Percentiles rank a stretch among this genome's conserved stretches.
Evolutionary conservation across 2,888 invertebrate species (phyloP).

Genomic region (Drosophila demipolita): DNA sequence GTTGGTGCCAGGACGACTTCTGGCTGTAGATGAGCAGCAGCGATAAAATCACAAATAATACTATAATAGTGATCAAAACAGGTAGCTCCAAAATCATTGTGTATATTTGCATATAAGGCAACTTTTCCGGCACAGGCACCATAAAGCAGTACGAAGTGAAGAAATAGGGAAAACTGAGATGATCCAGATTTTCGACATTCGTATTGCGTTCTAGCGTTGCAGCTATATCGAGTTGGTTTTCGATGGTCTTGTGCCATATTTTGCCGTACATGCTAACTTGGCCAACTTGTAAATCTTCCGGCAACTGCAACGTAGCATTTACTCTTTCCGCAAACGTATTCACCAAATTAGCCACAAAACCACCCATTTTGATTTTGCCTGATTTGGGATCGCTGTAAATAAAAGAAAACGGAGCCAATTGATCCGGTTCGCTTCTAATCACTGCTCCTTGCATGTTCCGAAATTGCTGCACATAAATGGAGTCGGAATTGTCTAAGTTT

Average conservation of each 20-base stretch:
- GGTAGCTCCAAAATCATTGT: conserved; percentile 37
- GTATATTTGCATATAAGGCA: conserved; percentile 54
- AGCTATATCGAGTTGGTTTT: conserved; percentile 48
- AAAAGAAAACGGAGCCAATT: conserved; percentile 55
- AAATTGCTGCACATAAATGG: conserved; percentile 59
- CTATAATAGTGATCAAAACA: conserved; percentile 29
- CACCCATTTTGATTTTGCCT: conserved; percentile 32
- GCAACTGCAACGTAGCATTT: conserved; percentile 47
- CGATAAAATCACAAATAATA: conserved; percentile 48
- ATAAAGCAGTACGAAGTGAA: conserved; percentile 52
- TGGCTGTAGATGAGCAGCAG: conserved; percentile 52
- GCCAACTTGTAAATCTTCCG: not conserved
- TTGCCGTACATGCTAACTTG: not conserved
- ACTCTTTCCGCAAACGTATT: conserved; percentile 47
- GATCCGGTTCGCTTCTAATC: conserved; percentile 48
- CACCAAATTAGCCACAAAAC: conserved; percentile 56
- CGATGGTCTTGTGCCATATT: not conserved
- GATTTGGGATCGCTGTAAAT: conserved; percentile 2
- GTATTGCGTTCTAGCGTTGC: conserved; percentile 10
- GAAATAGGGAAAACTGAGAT: conserved; percentile 54
- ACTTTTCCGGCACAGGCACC: conserved; percentile 46
- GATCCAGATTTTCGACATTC: conserved; percentile 2
- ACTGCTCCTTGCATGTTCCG: conserved; percentile 47
- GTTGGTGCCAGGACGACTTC: conserved; percentile 32
- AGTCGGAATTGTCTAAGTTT: rapidly evolving